phyloP scores from a whole-genome alignment of 2,888 invertebrate genomes.

The Lasioglossum vierecki region DNA sequence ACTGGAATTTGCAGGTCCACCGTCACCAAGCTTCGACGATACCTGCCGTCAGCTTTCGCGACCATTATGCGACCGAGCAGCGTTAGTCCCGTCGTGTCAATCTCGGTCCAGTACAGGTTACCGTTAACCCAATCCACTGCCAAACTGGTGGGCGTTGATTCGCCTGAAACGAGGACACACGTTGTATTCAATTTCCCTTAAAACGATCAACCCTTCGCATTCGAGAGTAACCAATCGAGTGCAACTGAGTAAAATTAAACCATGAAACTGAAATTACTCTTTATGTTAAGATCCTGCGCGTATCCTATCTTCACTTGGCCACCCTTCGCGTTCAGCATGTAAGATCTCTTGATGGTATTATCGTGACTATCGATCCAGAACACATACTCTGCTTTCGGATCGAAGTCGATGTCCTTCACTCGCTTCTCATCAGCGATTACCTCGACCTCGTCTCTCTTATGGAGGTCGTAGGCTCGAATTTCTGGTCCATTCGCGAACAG shows the following conservation, averaged over 20 bases:
- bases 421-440: slow-evolving; percentile 94
- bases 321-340: slow-evolving; percentile 92
- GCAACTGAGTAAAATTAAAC: not conserved
- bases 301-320: slow-evolving; percentile 92
- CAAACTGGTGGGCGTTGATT: slow-evolving; percentile 93
- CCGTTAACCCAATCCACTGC: slow-evolving; percentile 97
- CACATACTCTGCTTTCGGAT: slow-evolving; percentile 92
- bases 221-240: not conserved
- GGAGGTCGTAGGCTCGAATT: slow-evolving; percentile 90
- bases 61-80: slow-evolving; percentile 93
- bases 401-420: slow-evolving; percentile 96
- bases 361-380: slow-evolving; percentile 98
- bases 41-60: slow-evolving; percentile 94
- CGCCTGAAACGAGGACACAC: slow-evolving; percentile 84
- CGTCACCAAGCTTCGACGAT: slow-evolving; percentile 91
- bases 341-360: slow-evolving; percentile 95
- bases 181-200: not conserved
- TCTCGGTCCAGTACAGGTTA: slow-evolving; percentile 97
- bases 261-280: slow-evolving; percentile 80
- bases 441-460: slow-evolving; percentile 89
- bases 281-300: slow-evolving; percentile 94
- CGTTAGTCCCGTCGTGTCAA: slow-evolving; percentile 88
- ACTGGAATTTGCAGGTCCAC: slow-evolving; percentile 94
- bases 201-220: not conserved
- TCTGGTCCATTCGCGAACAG: slow-evolving; percentile 94